Base-by-base conservation (phyloP, 2,888 invertebrate species). In the Drosophila demipolita region DNA sequence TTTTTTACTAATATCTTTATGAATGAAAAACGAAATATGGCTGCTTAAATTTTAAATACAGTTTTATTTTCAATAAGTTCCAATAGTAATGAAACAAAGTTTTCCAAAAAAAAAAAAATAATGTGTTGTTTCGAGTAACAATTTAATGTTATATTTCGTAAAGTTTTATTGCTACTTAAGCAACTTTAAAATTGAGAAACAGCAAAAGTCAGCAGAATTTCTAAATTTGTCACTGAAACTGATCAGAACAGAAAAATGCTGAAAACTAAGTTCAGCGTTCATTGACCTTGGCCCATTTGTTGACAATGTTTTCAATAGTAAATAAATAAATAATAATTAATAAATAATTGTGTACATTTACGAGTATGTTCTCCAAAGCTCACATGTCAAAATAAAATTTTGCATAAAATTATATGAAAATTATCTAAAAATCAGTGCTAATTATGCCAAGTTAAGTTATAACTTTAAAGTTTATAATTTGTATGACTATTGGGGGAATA, bases 211-310 rank as follows among this genome's bases (percentile, higher is more conserved):
- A 74, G 70, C 79, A 66, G 29, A 78, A 78, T 63, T 65, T 69
- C 60, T 40, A 61, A 66, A 76, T 15, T 15, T 45, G 45, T 45
- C 35, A 57, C 45, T 23, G 45, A 15, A 58, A 65, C 62, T 29
- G 59, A 78, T 71, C 64, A 45, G 48, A 60, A 48, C 29, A 0
- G 36, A 0, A 72, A 79, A 72, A 23, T 61, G 78, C 78, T 79
- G 79, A 72, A 60, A 60, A 38, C 49, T 23, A 55, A 68, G 40
- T 48, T 66, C 11, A 64, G 55, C 60, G 54, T 52, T 62, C 57
- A 52, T 65, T 65, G 68, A 67, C 63, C 78, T 78, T 78, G 79
- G 48, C 72, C 79, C 65, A 57, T 55, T 78, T 78, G 62, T 48
- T 49, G 54, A 45, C 78, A 61, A 68, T 77, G 48, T 35, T 50